Evolutionary conservation across 2,113 vertebrate genomes (phyloP), one percentile per base, ranked within the genome.

Genomic region (Centropus bengalensis): DNA sequence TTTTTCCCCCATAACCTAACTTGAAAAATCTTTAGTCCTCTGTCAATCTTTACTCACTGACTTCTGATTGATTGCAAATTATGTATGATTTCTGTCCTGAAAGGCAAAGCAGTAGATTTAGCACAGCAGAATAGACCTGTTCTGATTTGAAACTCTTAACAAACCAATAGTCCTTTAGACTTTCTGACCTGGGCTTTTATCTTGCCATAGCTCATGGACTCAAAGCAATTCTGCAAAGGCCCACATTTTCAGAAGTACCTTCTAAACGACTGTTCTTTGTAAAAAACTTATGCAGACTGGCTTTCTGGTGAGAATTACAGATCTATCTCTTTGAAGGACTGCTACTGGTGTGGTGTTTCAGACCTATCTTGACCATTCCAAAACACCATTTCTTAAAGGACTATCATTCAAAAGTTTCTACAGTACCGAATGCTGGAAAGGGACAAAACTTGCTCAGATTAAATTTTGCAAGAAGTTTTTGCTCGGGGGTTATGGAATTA

Each of bases 401-500:
- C 17, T 44, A 0, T 52, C n/a, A 68, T 86, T 86, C 44, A 52
- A 68, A 91, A 84, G 1, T 58, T 87, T 44, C 49, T 86, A 28
- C 13, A 18, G 17, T 7, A 38, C 5, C 74, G 42, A 73, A 12
- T 28, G 4, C 26, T 86, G 44, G 38, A 67, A 75, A 77, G 21
- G 5, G 3, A 21, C n/a, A 67, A 88, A 77, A 45, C 1, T 27
- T 12, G 1, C 3, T 84, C 14, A 30, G n/a, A 75, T 23, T n/a
- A 76, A 71, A 56, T 64, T 69, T 82, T 76, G 10, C 1, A 51
- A 30, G 13, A 19, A 30, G 9, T 52, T 79, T 6, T 51, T 84
- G 16, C 26, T 54, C 23, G 44, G 52, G 12, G 7, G 4, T 3
- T 71, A 17, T 0, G 0, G 27, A 82, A 82, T 1, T 32, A 59